A percentile compares a stretch with the other conserved stretches of the same genome.
These are phyloP conservation scores for Drosophila melanica DNA, from an alignment of 1,140 invertebrate genomes.

Conservation along the genomic window DNA sequence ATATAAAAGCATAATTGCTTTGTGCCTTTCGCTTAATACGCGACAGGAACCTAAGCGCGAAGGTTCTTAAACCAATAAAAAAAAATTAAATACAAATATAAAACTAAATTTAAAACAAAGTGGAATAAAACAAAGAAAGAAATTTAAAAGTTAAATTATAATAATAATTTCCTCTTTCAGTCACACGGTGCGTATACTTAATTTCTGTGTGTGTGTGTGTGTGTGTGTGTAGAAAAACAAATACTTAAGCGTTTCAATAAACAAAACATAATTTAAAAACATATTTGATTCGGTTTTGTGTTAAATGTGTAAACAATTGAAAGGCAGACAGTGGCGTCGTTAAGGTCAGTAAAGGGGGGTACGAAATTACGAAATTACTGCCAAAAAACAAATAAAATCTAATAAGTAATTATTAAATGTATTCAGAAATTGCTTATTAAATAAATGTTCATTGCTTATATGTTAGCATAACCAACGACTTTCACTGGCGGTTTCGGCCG, in stretches of 20 bases:
- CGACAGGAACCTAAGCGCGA: conserved; percentile 65
- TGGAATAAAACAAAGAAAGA: conserved; percentile 10
- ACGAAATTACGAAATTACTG: too few species aligned
- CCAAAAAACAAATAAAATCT: neutral
- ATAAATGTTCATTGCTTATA: conserved; percentile 3
- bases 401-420: conserved; percentile 1
- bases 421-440: neutral
- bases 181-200: conserved; percentile 70
- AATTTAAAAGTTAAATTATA: conserved; percentile 8
- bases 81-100: neutral
- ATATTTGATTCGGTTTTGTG: conserved; percentile 31
- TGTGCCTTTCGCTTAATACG: conserved; percentile 66
- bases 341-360: conserved; percentile 1
- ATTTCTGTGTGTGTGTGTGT: conserved; percentile 21
- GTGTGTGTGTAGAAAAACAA: conserved; percentile 13
- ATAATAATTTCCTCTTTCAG: conserved; percentile 37
- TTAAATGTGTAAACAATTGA: conserved; percentile 56
- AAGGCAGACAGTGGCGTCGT: conserved; percentile 27
- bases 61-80: conserved; percentile 35
- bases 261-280: conserved; percentile 54
- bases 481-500: conserved; percentile 2
- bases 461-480: conserved; percentile 12
- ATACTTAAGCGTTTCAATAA: conserved; percentile 21
- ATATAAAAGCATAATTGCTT: conserved; percentile 78
- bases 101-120: conserved; percentile 1